phyloP scores from a whole-genome alignment of 2,113 vertebrate species.

The Podarcis cretensis region DNA sequence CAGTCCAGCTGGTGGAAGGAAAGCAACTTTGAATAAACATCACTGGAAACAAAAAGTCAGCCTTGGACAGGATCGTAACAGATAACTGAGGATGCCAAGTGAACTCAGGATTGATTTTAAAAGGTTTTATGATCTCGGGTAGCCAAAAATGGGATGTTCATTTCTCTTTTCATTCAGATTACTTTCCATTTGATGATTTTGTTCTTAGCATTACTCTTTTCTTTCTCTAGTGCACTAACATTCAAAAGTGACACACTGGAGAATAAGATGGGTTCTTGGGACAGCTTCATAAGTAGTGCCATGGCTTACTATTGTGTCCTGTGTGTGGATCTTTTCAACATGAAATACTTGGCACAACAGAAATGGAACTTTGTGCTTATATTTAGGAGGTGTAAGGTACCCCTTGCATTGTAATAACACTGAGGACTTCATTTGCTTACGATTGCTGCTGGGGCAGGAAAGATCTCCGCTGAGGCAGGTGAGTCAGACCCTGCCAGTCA shows the following conservation, averaged over 20 bases:
- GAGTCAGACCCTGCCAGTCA: no score
- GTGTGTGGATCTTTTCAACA: no score
- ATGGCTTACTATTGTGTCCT: no score
- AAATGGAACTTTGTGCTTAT: no score
- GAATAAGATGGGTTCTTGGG: background rate
- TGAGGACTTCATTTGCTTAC: no score
- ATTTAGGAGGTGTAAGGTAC: no score
- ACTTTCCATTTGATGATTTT: background rate
- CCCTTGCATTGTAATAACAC: no score
- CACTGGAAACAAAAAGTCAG: background rate
- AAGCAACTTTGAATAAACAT: background rate
- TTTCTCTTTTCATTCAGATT: background rate
- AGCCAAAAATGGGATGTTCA: background rate
- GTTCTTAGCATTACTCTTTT: background rate
- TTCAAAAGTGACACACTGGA: background rate
- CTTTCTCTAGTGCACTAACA: background rate
- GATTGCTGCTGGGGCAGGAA: no score
- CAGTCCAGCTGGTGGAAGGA: background rate
- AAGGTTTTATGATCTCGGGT: background rate
- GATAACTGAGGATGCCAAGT: background rate
- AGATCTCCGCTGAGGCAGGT: no score
- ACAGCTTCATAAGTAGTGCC: background rate
- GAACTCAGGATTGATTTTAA: background rate
- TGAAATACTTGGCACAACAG: no score
- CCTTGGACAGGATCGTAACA: background rate